These are phyloP conservation scores for Clanis bilineata DNA, from an alignment of 2,888 invertebrate genomes.

Conservation along the genomic window DNA sequence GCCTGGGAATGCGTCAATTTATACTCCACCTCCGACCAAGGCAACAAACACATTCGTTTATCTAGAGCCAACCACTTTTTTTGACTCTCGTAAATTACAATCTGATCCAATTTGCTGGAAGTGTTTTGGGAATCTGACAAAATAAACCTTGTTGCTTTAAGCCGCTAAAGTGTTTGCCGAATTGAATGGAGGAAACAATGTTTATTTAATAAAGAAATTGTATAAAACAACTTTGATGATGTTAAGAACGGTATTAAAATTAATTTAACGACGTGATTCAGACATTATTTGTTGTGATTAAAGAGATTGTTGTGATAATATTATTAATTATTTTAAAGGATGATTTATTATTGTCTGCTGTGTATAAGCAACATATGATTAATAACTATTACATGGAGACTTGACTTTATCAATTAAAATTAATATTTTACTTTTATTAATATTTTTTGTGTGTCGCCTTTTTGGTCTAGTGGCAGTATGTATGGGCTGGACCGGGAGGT, in stretches of 20 bases:
- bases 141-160: conserved; percentile 18
- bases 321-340: too few relatives aligned
- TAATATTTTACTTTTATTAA: too few relatives aligned
- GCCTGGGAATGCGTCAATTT: conserved; percentile 52
- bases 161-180: conserved; percentile 16
- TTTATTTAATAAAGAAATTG: background rate
- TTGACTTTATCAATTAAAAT: too few relatives aligned
- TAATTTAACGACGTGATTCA: background rate
- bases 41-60: conserved; percentile 37
- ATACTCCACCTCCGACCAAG: conserved; percentile 28
- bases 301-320: too few relatives aligned
- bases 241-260: background rate
- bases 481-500: too few relatives aligned
- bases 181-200: background rate
- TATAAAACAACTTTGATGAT: background rate
- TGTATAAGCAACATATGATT: too few relatives aligned
- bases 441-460: too few relatives aligned
- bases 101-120: conserved; percentile 35
- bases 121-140: conserved; percentile 21
- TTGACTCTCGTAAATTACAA: conserved; percentile 37
- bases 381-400: too few relatives aligned
- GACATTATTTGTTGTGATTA: background rate
- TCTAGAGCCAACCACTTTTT: conserved; percentile 34
- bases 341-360: too few relatives aligned
- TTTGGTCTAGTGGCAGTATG: too few relatives aligned